Evolutionary conservation across 2,888 invertebrate genomes (phyloP), one percentile per base, ranked within the genome.

Genomic region (Epinotia bilunana): DNA sequence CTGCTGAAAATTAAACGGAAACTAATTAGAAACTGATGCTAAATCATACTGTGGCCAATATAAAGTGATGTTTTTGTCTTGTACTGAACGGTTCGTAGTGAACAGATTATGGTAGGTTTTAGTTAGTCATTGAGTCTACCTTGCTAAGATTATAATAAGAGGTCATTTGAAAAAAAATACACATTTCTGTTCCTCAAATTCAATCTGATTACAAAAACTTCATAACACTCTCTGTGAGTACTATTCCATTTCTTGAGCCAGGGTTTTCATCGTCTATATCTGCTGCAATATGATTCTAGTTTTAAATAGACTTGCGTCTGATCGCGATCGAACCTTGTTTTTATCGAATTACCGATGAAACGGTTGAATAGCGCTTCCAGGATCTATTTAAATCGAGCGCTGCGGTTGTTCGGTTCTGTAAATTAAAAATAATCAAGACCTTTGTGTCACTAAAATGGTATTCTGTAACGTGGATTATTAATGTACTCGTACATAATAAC

Each of bases 291-390:
- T 0, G 5, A 58, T n/a, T 23, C 58, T 11, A 43, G 57, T 20
- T 67, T 39, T 16, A 57, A 39, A 33, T 16, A 33, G 16, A 39
- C 57, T 16, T 9, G 12, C 33, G 28, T 62, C 62, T 46, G 46
- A 68, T 62, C 28, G 43, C 43, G 18, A 9, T 1, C 7, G 60
- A 55, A 61, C 28, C 60, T 43, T 4, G 55, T 23, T 65, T 55
- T 60, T 53, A 49, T 65, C 12, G 9, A 65, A 60, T 61, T 46
- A 60, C 58, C 68, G 68, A 43, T 69, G 16, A 20, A 49, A 4
- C 58, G 12, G 49, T 58, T 18, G 43, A 64, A 28, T 58, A 13
- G 16, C 20, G 46, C 62, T 57, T 69, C 68, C 43, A 62, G 55
- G 16, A 69, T 62, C 62, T 16, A 49, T 20, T n/a, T 28, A 11